Percentiles rank a stretch among this genome's conserved stretches.
These are phyloP conservation scores for Corythornis cristatus DNA, from an alignment of 2,113 vertebrate species.

Conservation along the genomic window DNA sequence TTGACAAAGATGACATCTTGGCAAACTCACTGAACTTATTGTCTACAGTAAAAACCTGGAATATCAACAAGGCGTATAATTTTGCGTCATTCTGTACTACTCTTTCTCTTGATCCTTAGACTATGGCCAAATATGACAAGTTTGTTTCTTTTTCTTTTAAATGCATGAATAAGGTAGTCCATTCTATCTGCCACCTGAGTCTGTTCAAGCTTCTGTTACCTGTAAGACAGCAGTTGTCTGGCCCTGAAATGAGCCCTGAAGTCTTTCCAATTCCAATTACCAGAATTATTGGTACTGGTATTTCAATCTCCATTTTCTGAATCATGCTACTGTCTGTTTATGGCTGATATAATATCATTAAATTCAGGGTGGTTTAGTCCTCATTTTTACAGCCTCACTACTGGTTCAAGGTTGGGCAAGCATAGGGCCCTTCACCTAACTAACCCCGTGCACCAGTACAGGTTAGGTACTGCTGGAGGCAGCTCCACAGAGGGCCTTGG, in stretches of 20 bases:
- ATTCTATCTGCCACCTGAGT: background rate
- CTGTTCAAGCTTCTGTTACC: background rate
- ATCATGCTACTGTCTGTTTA: background rate
- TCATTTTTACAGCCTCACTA: background rate
- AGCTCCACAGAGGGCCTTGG: background rate
- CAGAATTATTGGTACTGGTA: background rate
- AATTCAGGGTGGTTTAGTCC: background rate
- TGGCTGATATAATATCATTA: background rate
- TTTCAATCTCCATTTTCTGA: background rate
- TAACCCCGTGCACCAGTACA: background rate
- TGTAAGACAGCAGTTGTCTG: background rate
- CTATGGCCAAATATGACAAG: background rate
- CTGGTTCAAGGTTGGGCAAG: background rate
- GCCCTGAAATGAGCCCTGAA: background rate
- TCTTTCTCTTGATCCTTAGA: background rate
- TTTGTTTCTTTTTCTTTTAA: background rate
- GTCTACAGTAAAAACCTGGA: slow-evolving; percentile 11
- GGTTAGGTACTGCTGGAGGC: background rate
- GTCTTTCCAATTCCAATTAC: background rate
- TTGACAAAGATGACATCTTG: slow-evolving; percentile 57
- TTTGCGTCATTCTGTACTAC: background rate
- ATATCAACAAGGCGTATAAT: background rate
- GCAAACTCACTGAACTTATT: slow-evolving; percentile 45
- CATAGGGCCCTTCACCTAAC: background rate
- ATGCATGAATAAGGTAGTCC: background rate